Percentiles rank a stretch among this genome's conserved stretches.
These are phyloP conservation scores for Glyphotaelius pellucidus DNA, from an alignment of 2,888 invertebrate species.

Conservation along the genomic window DNA sequence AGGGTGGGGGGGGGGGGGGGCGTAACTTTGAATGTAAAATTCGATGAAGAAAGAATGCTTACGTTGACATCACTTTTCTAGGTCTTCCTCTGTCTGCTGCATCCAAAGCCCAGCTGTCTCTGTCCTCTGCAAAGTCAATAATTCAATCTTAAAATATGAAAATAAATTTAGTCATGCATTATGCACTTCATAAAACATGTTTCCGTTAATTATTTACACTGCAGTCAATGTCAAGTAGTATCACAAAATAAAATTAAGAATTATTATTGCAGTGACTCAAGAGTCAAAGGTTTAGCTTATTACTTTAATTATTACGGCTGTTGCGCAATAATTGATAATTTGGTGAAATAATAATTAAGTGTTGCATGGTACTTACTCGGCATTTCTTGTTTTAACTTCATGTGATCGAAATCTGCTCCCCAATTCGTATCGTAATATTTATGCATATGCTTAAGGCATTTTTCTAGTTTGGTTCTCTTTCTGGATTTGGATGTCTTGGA, in stretches of 20 bases:
- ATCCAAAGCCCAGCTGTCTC: conserved; percentile 77
- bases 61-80: conserved; percentile 42
- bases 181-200: background rate
- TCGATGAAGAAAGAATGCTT: background rate
- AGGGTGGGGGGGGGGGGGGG: too few relatives aligned
- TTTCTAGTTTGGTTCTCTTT: conserved; percentile 34
- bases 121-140: conserved; percentile 74
- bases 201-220: too few relatives aligned
- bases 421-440: conserved; percentile 69
- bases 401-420: conserved; percentile 80
- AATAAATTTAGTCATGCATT: background rate
- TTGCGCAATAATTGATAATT: background rate
- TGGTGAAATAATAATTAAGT: background rate
- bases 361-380: conserved; percentile 76
- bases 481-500: conserved; percentile 17
- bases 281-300: background rate
- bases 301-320: background rate
- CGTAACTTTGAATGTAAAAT: too few relatives aligned
- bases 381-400: conserved; percentile 80
- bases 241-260: background rate
- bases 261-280: background rate
- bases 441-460: conserved; percentile 43
- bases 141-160: background rate
- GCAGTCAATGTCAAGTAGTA: too few relatives aligned
- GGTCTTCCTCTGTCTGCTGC: conserved; percentile 66